Percentiles rank a stretch among this genome's conserved stretches.
These are phyloP conservation scores for Macrosteles quadrilineatus DNA, from an alignment of 1,140 invertebrate species.

Conservation along the genomic window DNA sequence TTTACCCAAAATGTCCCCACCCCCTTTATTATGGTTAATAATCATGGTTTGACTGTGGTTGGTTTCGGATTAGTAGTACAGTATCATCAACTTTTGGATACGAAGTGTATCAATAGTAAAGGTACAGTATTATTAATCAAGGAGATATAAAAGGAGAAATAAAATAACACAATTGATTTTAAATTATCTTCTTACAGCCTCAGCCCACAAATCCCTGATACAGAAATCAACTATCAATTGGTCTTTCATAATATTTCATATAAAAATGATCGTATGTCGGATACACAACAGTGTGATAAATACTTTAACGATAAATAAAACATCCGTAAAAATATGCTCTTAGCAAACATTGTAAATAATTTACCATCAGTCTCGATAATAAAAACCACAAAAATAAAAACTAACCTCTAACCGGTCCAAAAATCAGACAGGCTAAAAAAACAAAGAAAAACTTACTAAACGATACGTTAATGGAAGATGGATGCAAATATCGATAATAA, in stretches of 20 bases:
- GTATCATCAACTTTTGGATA: too few relatives aligned
- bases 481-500: background rate
- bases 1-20: too few relatives aligned
- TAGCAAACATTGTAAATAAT: conserved; percentile 5
- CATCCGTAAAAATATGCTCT: conserved; percentile 7
- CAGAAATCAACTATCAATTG: conserved; percentile 23
- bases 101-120: too few relatives aligned
- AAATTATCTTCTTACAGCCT: conserved; percentile 23
- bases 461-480: conserved; percentile 18
- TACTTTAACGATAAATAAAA: background rate
- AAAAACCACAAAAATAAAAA: conserved; percentile 27
- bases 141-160: too few relatives aligned
- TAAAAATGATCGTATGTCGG: conserved; percentile 10
- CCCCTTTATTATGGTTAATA: too few relatives aligned
- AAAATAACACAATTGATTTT: background rate
- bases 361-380: conserved; percentile 22
- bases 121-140: too few relatives aligned
- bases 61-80: too few relatives aligned
- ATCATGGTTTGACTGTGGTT: too few relatives aligned
- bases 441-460: background rate
- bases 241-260: conserved; percentile 22
- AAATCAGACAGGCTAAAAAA: background rate
- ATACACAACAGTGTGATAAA: conserved; percentile 9
- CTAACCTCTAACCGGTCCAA: conserved; percentile 21
- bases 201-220: conserved; percentile 25